These are phyloP conservation scores for Columba guinea DNA, from an alignment of 2,797 vertebrate genomes.

Conservation along the genomic window DNA sequence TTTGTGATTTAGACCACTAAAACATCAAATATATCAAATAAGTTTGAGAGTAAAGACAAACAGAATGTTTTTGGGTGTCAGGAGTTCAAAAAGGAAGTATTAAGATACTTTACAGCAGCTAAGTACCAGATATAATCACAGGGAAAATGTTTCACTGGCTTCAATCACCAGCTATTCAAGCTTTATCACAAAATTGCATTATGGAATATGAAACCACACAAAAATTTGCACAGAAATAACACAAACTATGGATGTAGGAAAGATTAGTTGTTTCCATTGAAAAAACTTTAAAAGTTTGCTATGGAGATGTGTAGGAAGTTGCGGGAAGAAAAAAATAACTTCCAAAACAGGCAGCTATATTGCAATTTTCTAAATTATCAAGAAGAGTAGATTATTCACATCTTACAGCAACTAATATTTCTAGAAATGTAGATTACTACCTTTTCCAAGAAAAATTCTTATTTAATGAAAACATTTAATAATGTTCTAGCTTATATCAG, in stretches of 20 bases:
- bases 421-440: not conserved
- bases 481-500: not conserved
- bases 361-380: not conserved
- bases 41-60: not conserved
- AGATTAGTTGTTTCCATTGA: not conserved
- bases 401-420: not conserved
- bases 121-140: not conserved
- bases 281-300: not conserved
- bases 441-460: not conserved
- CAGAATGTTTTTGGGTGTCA: not conserved
- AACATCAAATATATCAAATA: not conserved
- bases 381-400: not conserved
- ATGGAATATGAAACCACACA: not conserved
- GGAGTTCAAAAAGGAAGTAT: not conserved
- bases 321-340: not conserved
- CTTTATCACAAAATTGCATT: not conserved
- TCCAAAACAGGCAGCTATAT: not conserved
- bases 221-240: not conserved
- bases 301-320: not conserved
- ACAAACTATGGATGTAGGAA: not conserved
- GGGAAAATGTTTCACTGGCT: constrained; percentile 2
- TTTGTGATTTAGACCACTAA: not conserved
- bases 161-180: constrained; percentile 40
- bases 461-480: not conserved
- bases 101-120: not conserved